A percentile compares a stretch with the other conserved stretches of the same genome.
Evolutionary conservation across 2,797 vertebrate genomes (phyloP).

Genomic region (Micrastur ruficollis): DNA sequence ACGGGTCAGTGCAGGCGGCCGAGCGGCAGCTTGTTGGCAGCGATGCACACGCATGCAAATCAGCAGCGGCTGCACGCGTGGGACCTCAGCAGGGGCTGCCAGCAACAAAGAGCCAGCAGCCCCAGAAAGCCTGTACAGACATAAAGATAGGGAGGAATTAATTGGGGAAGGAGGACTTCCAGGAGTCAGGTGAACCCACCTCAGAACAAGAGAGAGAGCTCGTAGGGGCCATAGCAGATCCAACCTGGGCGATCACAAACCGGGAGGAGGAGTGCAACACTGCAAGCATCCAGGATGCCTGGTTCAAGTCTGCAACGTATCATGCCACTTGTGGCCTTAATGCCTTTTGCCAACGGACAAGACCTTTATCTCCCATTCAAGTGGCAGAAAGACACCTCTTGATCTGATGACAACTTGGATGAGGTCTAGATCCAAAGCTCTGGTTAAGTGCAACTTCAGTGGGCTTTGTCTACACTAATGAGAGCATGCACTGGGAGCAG

Average conservation of each 20-base stretch:
- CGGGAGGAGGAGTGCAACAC: fast-evolving
- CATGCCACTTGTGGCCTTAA: fast-evolving
- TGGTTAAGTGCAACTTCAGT: neutral
- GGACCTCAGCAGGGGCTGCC: neutral
- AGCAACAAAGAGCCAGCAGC: neutral
- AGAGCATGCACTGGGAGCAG: fast-evolving
- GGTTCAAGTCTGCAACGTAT: neutral
- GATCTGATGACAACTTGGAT: neutral
- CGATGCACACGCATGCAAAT: neutral
- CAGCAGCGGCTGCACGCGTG: neutral
- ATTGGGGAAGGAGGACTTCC: neutral
- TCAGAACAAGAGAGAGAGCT: fast-evolving
- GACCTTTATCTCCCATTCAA: neutral
- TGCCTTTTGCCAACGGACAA: neutral
- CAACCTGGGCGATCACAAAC: fast-evolving
- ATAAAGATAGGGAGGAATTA: neutral
- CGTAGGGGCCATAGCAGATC: neutral
- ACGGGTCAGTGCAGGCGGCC: neutral
- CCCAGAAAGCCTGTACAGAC: neutral
- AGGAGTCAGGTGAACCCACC: neutral
- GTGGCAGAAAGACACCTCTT: neutral
- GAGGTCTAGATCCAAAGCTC: neutral
- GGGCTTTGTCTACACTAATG: neutral
- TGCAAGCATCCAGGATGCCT: neutral
- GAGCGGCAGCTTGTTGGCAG: neutral